phyloP scores from a whole-genome alignment of 2,113 vertebrate species.

The Cyphotilapia sp. region DNA sequence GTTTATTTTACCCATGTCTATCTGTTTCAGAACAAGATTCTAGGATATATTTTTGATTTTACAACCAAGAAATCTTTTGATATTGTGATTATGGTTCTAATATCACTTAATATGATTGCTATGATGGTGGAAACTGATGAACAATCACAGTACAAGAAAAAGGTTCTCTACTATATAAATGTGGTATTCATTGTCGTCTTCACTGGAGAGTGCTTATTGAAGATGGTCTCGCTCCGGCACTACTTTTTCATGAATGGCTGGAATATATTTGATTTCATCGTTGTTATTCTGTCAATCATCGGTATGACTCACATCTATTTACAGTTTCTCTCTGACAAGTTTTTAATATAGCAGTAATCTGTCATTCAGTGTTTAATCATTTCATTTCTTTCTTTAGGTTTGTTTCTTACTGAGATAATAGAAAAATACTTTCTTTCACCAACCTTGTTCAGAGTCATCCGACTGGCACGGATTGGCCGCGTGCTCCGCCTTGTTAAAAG shows the following conservation, averaged over 20 bases:
- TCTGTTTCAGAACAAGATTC: too few relatives aligned
- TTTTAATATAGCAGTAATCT: neutral
- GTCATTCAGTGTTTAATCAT: neutral
- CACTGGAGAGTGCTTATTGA: constrained; percentile 87
- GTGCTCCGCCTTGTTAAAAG: constrained; percentile 91
- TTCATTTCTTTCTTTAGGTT: constrained; percentile 64
- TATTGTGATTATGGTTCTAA: too few relatives aligned
- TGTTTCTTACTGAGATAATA: constrained; percentile 82
- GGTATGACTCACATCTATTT: constrained; percentile 74
- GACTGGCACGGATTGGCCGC: constrained; percentile 90
- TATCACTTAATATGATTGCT: too few relatives aligned
- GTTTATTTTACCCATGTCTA: too few relatives aligned
- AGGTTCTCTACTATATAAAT: constrained; percentile 75
- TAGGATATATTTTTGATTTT: too few relatives aligned
- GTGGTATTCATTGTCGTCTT: constrained; percentile 85
- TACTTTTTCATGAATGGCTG: constrained; percentile 94
- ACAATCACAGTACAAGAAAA: constrained; percentile 66
- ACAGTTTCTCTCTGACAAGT: neutral
- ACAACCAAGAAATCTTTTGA: too few relatives aligned
- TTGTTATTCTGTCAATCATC: constrained; percentile 92
- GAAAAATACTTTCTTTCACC: constrained; percentile 87
- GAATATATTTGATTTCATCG: constrained; percentile 97
- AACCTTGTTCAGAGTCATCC: constrained; percentile 88
- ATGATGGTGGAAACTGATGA: constrained; percentile 71
- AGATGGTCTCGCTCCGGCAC: constrained; percentile 89